Conservation (phyloP, 1,140 invertebrate species). For the Papilio glaucus region DNA sequence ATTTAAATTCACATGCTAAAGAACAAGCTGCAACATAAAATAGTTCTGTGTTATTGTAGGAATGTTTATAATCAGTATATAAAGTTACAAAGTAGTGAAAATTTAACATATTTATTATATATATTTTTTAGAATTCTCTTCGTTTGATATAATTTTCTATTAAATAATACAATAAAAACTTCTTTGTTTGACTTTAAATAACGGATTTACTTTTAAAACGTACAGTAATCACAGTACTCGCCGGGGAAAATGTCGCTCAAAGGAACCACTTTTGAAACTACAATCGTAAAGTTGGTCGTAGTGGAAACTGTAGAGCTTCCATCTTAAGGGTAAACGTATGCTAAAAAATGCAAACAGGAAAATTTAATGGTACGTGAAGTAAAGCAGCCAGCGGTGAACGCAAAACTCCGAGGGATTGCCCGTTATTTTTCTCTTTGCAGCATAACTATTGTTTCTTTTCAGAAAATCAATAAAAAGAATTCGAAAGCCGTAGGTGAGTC, state of each 20-base stretch:
- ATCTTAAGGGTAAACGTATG: conserved; percentile 77
- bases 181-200: conserved; percentile 13
- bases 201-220: conserved; percentile 7
- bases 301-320: conserved; percentile 43
- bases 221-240: conserved; percentile 27
- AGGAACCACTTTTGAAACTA: conserved; percentile 63
- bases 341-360: conserved; percentile 83
- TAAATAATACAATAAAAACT: conserved; percentile 11
- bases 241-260: conserved; percentile 43
- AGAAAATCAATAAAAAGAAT: neutral
- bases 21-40: too few relatives aligned
- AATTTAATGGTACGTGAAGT: conserved; percentile 82
- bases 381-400: conserved; percentile 65
- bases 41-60: too few relatives aligned
- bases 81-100: too few relatives aligned
- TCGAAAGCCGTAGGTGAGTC: too few relatives aligned
- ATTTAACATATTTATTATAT: too few relatives aligned
- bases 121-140: too few relatives aligned
- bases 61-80: too few relatives aligned
- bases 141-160: neutral
- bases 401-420: conserved; percentile 67
- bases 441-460: conserved; percentile 26
- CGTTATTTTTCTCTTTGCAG: conserved; percentile 47
- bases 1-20: too few relatives aligned
- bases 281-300: conserved; percentile 70